A percentile compares a stretch with the other conserved stretches of the same genome.
Conservation (phyloP, 2,113 vertebrate species). For the Sebastes fasciatus region DNA sequence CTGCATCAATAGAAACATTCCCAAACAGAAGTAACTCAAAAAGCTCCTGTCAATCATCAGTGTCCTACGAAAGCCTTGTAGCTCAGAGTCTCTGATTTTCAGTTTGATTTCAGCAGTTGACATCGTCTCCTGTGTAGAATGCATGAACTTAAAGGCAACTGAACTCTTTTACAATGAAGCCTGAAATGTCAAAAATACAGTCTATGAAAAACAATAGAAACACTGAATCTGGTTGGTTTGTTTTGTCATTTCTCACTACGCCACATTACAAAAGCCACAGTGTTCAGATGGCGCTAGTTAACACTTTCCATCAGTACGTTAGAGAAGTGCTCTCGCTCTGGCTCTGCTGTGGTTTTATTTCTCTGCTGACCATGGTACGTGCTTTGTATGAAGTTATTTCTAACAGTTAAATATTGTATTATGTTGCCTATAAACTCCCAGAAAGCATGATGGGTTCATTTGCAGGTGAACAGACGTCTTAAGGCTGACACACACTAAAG, state of each 20-base stretch:
- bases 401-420: background rate
- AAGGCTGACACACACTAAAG: background rate
- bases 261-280: too few species aligned
- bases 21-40: background rate
- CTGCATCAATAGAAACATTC: conserved; percentile 10
- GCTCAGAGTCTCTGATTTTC: background rate
- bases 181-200: background rate
- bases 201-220: background rate
- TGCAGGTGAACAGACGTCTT: background rate
- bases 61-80: background rate
- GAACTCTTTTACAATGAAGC: background rate
- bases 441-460: background rate
- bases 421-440: background rate
- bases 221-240: background rate
- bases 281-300: background rate
- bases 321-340: background rate
- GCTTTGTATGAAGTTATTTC: background rate
- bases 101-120: conserved; percentile 10
- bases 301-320: background rate
- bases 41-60: conserved; percentile 13
- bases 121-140: background rate
- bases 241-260: background rate
- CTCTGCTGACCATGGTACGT: background rate
- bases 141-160: background rate
- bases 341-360: background rate